Evolutionary conservation across 2,797 vertebrate genomes (phyloP), one percentile per base, ranked within the genome.

Genomic region (Melanotaenia nigrans): DNA sequence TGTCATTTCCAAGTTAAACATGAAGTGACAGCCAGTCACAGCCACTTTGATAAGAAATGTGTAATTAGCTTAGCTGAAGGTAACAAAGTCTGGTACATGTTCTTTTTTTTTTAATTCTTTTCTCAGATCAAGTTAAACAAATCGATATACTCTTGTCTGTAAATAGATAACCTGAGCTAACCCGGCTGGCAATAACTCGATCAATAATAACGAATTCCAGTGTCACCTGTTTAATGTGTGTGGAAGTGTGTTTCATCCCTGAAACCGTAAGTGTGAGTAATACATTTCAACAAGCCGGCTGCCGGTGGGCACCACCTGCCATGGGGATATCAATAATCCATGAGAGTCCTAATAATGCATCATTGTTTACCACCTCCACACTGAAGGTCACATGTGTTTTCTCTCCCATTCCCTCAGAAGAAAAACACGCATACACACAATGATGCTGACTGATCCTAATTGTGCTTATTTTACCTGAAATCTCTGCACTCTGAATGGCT

Each of bases 281-380:
- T 68, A 77, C 61, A 67, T 80, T 74, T 81, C 62, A 78, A 66
- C 61, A 11, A 45, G 42, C 67, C 84, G 38, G 65, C 81, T 77
- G 72, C 80, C 73, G 77, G 67, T 5, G 22, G 65, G 25, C 54
- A 55, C 85, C 86, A 90, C 84, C 87, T 91, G 89, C 84, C 77
- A 35, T 4, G 63, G 58, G n/a, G 68, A 45, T 24, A 88, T 92
- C 86, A 90, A 92, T 90, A 85, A 89, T 86, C 87, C 75, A 91
- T 64, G 67, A 71, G 73, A 71, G 64, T 61, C 65, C 81, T 71
- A 79, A 89, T 90, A 83, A 85, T 85, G 78, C 30, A 83, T 89
- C 78, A 83, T 76, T 84, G 65, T 87, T 85, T 77, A 79, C 66
- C 84, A 81, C 83, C 82, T 82, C 62, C 74, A 45, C 54, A 13